Percentiles rank a stretch among this genome's conserved stretches.
phyloP scores from a whole-genome alignment of 2,888 invertebrate species.

The Leptothorax acervorum region DNA sequence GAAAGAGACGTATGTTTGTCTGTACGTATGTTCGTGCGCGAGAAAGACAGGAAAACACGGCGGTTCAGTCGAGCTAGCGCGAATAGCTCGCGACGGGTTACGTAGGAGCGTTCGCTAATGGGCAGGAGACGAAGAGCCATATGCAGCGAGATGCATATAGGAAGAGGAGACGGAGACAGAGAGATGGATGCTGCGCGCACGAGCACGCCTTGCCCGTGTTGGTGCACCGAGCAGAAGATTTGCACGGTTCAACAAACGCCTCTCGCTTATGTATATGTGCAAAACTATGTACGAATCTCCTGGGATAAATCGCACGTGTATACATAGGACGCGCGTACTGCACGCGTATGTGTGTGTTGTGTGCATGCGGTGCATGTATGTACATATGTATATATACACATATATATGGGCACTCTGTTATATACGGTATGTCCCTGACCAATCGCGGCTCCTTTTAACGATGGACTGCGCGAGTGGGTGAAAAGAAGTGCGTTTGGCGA shows the following conservation, averaged over 20 bases:
- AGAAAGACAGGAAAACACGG: conserved; percentile 41
- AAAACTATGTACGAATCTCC: conserved; percentile 56
- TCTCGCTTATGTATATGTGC: conserved; percentile 53
- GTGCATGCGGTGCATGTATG: not conserved
- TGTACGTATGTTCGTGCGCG: not conserved
- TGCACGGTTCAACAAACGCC: conserved; percentile 56
- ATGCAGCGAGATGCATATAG: conserved; percentile 35
- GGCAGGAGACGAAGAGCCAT: conserved; percentile 48
- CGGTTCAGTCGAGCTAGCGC: conserved; percentile 23
- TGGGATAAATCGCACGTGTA: conserved; percentile 50
- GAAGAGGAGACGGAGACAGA: conserved; percentile 16
- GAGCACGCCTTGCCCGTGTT: conserved; percentile 29
- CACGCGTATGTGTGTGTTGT: not conserved
- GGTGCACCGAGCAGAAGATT: conserved; percentile 52
- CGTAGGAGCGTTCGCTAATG: conserved; percentile 46
- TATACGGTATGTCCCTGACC: conserved; percentile 32
- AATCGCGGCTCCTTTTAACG: conserved; percentile 43
- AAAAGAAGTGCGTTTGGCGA: conserved; percentile 26
- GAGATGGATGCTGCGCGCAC: conserved; percentile 27
- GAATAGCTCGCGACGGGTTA: conserved; percentile 46
- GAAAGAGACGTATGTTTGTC: not conserved
- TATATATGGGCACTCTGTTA: not conserved
- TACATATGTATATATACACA: too few species aligned
- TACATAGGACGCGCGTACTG: conserved; percentile 25
- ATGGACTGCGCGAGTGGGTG: not conserved